Evolutionary conservation across 1,140 invertebrate species (phyloP).

Genomic region (Drosophila watanabei): DNA sequence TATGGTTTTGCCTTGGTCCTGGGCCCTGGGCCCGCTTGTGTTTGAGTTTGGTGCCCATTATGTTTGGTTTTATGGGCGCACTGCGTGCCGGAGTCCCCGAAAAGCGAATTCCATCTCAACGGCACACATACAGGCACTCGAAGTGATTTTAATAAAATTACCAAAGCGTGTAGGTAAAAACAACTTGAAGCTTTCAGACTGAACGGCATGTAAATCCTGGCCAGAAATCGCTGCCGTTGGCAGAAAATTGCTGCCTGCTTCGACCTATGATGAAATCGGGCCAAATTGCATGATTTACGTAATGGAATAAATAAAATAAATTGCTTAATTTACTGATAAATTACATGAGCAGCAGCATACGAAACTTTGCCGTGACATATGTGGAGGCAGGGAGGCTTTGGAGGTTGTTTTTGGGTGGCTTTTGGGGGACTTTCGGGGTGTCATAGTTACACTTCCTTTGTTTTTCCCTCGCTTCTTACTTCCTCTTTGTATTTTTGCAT

Average conservation of each 20-base stretch:
- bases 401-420: neutral
- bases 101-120: slow-evolving; percentile 32
- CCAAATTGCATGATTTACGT: slow-evolving; percentile 85
- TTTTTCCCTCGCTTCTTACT: slow-evolving; percentile 4
- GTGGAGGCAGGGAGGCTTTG: neutral
- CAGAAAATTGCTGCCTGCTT: slow-evolving; percentile 54
- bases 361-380: slow-evolving; percentile 55
- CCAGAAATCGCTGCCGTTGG: slow-evolving; percentile 77
- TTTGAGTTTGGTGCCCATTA: slow-evolving; percentile 55
- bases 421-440: slow-evolving; percentile 13
- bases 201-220: slow-evolving; percentile 71
- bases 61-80: slow-evolving; percentile 69
- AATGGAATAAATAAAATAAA: slow-evolving; percentile 85
- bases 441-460: slow-evolving; percentile 34
- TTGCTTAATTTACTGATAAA: slow-evolving; percentile 86
- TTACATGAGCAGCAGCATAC: slow-evolving; percentile 73
- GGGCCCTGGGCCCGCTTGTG: neutral
- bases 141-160: slow-evolving; percentile 84
- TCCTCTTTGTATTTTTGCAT: slow-evolving; percentile 49
- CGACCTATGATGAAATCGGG: slow-evolving; percentile 77
- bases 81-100: slow-evolving; percentile 49
- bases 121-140: slow-evolving; percentile 22
- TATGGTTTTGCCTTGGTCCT: neutral
- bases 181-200: slow-evolving; percentile 33
- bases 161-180: slow-evolving; percentile 76